Percentiles rank a stretch among this genome's conserved stretches.
These are phyloP conservation scores for Strix aluco DNA, from an alignment of 2,113 vertebrate species.

Conservation along the genomic window DNA sequence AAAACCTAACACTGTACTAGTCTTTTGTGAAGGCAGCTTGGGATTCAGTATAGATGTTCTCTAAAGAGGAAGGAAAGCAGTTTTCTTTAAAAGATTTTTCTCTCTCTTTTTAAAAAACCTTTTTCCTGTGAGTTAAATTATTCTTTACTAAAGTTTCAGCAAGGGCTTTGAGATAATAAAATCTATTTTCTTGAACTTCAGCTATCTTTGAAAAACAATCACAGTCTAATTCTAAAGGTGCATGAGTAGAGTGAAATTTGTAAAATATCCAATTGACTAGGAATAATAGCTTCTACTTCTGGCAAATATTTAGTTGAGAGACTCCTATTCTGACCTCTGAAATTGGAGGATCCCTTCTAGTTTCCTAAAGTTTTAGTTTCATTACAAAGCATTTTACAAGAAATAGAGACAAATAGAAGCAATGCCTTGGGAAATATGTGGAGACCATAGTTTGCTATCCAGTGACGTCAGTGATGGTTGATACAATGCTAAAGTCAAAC, in stretches of 20 bases:
- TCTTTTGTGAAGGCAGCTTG: background rate
- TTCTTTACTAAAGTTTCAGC: background rate
- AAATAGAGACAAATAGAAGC: background rate
- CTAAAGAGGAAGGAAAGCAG: background rate
- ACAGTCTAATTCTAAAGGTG: background rate
- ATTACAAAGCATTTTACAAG: background rate
- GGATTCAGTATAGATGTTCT: background rate
- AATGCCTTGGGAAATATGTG: background rate
- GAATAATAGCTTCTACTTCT: background rate
- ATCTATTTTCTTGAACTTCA: background rate
- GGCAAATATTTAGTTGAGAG: constrained; percentile 19
- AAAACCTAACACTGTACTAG: background rate
- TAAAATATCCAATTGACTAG: background rate
- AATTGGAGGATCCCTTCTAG: background rate
- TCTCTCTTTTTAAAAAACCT: background rate
- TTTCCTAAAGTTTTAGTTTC: background rate
- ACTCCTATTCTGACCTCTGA: background rate
- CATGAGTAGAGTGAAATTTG: background rate
- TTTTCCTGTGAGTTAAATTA: background rate
- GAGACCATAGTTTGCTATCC: background rate
- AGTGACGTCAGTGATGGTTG: background rate
- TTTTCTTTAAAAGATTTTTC: background rate
- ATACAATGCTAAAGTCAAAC: background rate
- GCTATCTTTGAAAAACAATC: background rate
- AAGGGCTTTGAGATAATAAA: background rate